These are phyloP conservation scores for Anthonomus grandis DNA, from an alignment of 1,140 invertebrate genomes.

Conservation along the genomic window DNA sequence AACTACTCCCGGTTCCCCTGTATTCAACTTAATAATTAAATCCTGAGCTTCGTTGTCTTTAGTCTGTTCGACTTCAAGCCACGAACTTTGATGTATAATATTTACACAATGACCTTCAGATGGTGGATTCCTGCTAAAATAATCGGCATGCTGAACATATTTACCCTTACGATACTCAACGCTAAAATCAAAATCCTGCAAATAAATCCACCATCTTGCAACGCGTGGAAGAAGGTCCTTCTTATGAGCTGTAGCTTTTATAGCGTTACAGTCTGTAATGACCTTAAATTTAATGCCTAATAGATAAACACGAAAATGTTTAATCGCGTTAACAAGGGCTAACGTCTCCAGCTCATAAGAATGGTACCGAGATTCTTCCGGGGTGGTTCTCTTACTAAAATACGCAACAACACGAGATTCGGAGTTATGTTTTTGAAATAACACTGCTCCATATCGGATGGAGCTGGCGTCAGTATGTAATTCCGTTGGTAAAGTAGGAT, in stretches of 20 bases:
- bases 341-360: conserved; percentile 48
- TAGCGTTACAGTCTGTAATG: conserved; percentile 41
- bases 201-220: conserved; percentile 43
- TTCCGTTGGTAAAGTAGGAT: conserved; percentile 27
- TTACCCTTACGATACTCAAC: conserved; percentile 12
- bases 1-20: neutral
- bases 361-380: conserved; percentile 41
- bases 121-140: conserved; percentile 9
- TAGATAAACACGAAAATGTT: conserved; percentile 34
- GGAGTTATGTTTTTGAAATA: conserved; percentile 39
- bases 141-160: conserved; percentile 10
- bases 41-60: conserved; percentile 5
- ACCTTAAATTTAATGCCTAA: conserved; percentile 39
- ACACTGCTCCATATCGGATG: conserved; percentile 39
- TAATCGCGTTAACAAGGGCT: conserved; percentile 40
- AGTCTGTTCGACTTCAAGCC: conserved; percentile 2
- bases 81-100: no score
- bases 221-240: conserved; percentile 41
- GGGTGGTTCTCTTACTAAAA: conserved; percentile 40
- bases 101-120: neutral
- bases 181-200: conserved; percentile 44
- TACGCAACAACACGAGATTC: conserved; percentile 35
- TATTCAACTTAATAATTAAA: neutral
- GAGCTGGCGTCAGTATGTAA: conserved; percentile 45
- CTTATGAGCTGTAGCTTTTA: conserved; percentile 42